These are phyloP conservation scores for Tenthredo distinguenda DNA, from an alignment of 2,888 invertebrate genomes.

Conservation along the genomic window DNA sequence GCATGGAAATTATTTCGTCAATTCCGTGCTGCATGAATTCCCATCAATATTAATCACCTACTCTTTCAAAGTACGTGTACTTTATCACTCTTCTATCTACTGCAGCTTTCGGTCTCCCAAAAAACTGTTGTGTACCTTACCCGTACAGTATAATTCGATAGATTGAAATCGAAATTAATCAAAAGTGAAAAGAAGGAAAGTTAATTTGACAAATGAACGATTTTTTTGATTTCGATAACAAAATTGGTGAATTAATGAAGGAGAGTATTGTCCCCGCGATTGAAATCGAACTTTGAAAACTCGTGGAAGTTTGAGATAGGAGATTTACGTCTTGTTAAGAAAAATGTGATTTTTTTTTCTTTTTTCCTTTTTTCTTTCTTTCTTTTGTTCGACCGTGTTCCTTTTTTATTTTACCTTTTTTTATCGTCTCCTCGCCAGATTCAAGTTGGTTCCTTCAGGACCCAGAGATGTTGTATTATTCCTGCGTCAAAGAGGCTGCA, in stretches of 20 bases:
- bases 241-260: neutral
- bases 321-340: slow-evolving; percentile 8
- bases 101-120: neutral
- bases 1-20: slow-evolving; percentile 1
- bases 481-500: slow-evolving; percentile 24
- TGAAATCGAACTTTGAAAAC: neutral
- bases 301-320: slow-evolving; percentile 11
- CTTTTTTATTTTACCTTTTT: neutral
- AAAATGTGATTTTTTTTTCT: neutral
- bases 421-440: neutral
- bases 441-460: neutral
- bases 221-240: neutral
- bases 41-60: neutral
- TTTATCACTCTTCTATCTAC: neutral
- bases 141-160: neutral
- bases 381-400: neutral
- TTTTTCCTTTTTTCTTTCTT: neutral
- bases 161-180: neutral
- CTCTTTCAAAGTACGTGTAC: neutral
- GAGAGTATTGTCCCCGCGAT: neutral
- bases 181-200: neutral
- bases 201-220: neutral
- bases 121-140: neutral
- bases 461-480: slow-evolving; percentile 34
- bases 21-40: neutral